Conservation (phyloP, 1,140 invertebrate genomes). For the Cardiocondyla obscurior region DNA sequence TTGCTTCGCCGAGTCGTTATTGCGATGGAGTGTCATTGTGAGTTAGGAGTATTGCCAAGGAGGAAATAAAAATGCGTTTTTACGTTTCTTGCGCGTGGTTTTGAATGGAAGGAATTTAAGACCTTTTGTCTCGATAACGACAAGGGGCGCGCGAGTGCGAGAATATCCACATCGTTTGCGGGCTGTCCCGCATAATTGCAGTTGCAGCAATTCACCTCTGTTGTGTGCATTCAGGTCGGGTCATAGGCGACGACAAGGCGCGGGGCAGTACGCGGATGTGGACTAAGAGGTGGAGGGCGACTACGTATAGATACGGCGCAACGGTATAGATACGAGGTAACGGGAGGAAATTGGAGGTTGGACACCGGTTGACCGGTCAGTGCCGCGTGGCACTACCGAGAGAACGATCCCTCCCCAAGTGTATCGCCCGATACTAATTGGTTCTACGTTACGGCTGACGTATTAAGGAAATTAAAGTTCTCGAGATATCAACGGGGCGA, state of each 20-base stretch:
- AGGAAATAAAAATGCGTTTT: slow-evolving; percentile 6
- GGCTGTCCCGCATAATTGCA: slow-evolving; percentile 63
- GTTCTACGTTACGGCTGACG: slow-evolving; percentile 62
- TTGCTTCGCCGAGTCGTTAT: not conserved
- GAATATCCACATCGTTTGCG: slow-evolving; percentile 58
- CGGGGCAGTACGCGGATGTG: slow-evolving; percentile 23
- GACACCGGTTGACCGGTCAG: slow-evolving; percentile 63
- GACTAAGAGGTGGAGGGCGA: slow-evolving; percentile 58
- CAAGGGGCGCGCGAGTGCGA: slow-evolving; percentile 7
- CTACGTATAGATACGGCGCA: slow-evolving; percentile 63
- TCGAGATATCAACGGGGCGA: slow-evolving; percentile 62
- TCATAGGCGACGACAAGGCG: slow-evolving; percentile 68
- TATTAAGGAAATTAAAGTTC: slow-evolving; percentile 77
- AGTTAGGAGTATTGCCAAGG: not conserved
- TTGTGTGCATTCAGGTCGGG: slow-evolving; percentile 69
- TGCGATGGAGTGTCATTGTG: not conserved
- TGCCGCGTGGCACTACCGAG: slow-evolving; percentile 37
- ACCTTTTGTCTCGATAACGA: slow-evolving; percentile 46
- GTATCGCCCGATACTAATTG: slow-evolving; percentile 76
- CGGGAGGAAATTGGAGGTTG: slow-evolving; percentile 73
- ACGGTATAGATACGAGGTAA: slow-evolving; percentile 69
- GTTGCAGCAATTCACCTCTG: slow-evolving; percentile 70
- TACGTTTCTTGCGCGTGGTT: not conserved
- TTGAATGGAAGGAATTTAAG: slow-evolving; percentile 31
- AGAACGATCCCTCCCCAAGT: slow-evolving; percentile 32